Evolutionary conservation across 1,140 invertebrate genomes (phyloP), one percentile per base, ranked within the genome.

Genomic region (Thaumatotibia leucotreta): DNA sequence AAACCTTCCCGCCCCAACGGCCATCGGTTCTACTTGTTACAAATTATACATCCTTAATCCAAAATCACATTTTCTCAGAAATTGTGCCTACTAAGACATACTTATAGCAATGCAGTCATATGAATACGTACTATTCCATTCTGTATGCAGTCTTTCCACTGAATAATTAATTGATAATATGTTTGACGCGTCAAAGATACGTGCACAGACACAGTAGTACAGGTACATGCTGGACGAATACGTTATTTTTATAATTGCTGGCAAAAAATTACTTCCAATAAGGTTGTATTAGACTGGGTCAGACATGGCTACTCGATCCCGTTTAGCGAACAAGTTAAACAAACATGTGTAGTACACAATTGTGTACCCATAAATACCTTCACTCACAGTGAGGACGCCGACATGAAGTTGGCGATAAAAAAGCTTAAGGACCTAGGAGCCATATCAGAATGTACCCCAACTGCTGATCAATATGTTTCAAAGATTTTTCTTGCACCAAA

Each of bases 151-250:
- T n/a, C n/a, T n/a, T n/a, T n/a, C n/a, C n/a, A n/a, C n/a, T n/a
- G n/a, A n/a, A n/a, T n/a, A n/a, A n/a, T n/a, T n/a, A n/a, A n/a
- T n/a, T n/a, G n/a, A n/a, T n/a, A n/a, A n/a, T n/a, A n/a, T n/a
- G 33, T 23, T 63, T 1, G 8, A 39, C 3, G 45, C 33, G 23
- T 10, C 32, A 32, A 63, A 45, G 62, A 8, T 20, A 2, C 62
- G 62, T 24, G 62, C 32, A 1, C 61, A 27, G 29, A 45, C 62
- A 23, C 62, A 39, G 17, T 63, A 63, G 27, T n/a, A 22, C 62
- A 63, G 62, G 62, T 63, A 63, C 62, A 63, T 63, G 62, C 62
- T 23, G 62, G 62, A 5, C 17, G 62, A 24, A 63, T 63, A n/a
- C 22, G 33, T 11, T 2, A 45, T 20, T 63, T 63, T 45, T 6